Evolutionary conservation across 2,888 invertebrate genomes (phyloP), one percentile per base, ranked within the genome.

Genomic region (Anthophora plumipes): DNA sequence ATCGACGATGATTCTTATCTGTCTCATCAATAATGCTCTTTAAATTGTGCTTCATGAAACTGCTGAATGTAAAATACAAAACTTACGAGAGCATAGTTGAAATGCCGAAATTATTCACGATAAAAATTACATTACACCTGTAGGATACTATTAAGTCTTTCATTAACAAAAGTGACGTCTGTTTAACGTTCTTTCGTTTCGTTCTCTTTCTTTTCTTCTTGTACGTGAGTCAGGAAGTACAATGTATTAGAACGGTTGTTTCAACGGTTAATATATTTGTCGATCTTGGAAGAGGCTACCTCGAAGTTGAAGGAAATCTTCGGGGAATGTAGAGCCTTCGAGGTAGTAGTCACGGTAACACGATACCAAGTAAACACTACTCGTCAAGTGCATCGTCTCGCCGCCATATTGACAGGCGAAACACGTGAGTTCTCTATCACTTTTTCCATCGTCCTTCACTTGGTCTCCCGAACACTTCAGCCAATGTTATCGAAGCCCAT

Each of bases 391-490:
- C 84, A 82, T 78, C 85, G 70, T 80, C 74, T 73, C 73, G 75
- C 55, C 82, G 82, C 70, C 83, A 88, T 88, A 89, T 85, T 84
- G 85, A 88, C 85, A 80, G 77, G 77, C 82, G 80, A 83, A 31
- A 72, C 89, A 85, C 87, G 86, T 86, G 86, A 85, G 86, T 82
- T 71, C 73, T 72, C 75, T 66, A 60, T 66, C 60, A 68, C n/a
- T 76, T 74, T 80, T 75, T 77, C 73, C 74, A 64, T 50, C 76
- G 74, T 48, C 60, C 77, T 73, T 71, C 66, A 72, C 79, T 76
- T 43, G 73, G 60, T 71, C 79, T 67, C 73, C 85, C 73, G 55
- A 78, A 66, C 85, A 85, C 82, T 85, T 77, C 79, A 68, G 72
- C 48, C 20, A 63, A 72, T 70, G 74, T 80, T 74, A 50, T 80